phyloP scores from a whole-genome alignment of 2,113 vertebrate species.

The Scophthalmus maximus region DNA sequence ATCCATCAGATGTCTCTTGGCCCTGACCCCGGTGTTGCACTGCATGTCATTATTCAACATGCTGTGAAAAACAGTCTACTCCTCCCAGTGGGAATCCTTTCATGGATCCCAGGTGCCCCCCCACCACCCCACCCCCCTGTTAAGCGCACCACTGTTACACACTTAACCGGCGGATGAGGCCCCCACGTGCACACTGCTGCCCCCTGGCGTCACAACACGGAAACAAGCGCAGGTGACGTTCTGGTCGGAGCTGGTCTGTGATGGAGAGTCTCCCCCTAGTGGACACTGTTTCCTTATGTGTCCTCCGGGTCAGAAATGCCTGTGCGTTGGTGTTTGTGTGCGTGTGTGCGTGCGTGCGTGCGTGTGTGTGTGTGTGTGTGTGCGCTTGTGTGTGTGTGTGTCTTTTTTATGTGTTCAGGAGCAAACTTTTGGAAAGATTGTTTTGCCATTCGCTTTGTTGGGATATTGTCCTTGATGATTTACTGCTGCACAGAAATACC shows the following conservation, averaged over 20 bases:
- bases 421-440: background rate
- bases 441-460: background rate
- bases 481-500: too few species aligned
- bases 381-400: background rate
- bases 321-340: background rate
- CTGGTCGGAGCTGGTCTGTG: constrained; percentile 12
- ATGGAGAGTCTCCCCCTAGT: constrained; percentile 71
- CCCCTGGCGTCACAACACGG: constrained; percentile 48
- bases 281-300: constrained; percentile 6
- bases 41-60: constrained; percentile 26
- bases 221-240: background rate
- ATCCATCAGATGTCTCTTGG: background rate
- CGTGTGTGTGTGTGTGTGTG: background rate
- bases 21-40: background rate
- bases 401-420: background rate
- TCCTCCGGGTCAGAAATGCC: background rate
- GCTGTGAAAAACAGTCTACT: constrained; percentile 15
- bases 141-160: background rate
- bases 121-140: too few species aligned
- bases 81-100: constrained; percentile 33
- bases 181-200: constrained; percentile 3
- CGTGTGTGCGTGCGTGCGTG: too few species aligned
- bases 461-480: background rate
- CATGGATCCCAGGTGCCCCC: constrained; percentile 38
- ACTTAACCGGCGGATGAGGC: background rate